These are phyloP conservation scores for Dromas ardeola DNA, from an alignment of 2,113 vertebrate genomes.

Conservation along the genomic window DNA sequence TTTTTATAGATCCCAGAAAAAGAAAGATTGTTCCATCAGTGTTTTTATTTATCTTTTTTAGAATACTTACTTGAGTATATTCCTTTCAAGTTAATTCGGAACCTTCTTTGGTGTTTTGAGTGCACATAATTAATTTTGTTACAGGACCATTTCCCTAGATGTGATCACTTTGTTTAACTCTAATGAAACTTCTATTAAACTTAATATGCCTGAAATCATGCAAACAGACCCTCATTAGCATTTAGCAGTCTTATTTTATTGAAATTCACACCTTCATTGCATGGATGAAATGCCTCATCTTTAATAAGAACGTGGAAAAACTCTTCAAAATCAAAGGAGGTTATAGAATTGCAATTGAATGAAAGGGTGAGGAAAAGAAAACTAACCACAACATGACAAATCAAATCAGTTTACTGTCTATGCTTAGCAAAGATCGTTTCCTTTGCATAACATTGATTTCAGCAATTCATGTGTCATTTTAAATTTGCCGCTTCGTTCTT, in stretches of 20 bases:
- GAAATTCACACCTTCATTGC: background rate
- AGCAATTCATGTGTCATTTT: background rate
- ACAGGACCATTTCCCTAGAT: background rate
- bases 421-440: background rate
- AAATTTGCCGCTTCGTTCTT: background rate
- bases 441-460: background rate
- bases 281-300: background rate
- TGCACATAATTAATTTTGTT: background rate
- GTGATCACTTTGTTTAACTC: constrained; percentile 10
- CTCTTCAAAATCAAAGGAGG: background rate
- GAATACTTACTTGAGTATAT: background rate
- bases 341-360: background rate
- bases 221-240: background rate
- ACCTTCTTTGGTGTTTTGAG: background rate
- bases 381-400: background rate
- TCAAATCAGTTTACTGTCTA: background rate
- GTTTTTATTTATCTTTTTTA: background rate
- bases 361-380: background rate
- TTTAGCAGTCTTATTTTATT: background rate
- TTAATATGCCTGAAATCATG: background rate
- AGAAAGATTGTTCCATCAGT: background rate
- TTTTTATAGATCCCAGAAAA: background rate
- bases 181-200: background rate
- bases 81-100: background rate
- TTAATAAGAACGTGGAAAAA: background rate